Conservation (phyloP, 2,797 vertebrate species). For the Galagoides demidoff region DNA sequence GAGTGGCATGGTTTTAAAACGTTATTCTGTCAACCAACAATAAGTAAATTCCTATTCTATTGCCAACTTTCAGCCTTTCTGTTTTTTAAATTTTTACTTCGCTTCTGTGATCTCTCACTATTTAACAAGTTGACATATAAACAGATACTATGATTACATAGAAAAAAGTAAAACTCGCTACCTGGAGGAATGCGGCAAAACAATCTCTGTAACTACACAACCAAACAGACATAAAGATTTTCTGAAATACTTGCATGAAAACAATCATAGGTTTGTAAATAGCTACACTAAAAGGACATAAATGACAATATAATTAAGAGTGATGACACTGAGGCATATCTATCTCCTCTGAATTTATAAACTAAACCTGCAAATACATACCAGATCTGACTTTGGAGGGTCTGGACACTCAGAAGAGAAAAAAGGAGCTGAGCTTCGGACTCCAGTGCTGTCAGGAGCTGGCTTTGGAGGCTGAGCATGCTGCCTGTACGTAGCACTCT, state of each 20-base stretch:
- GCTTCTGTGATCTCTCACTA: background rate
- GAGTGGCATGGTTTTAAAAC: background rate
- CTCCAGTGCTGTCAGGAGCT: constrained; percentile 82
- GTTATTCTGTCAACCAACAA: background rate
- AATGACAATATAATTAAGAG: background rate
- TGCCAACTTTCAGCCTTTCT: background rate
- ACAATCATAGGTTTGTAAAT: background rate
- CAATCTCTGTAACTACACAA: background rate
- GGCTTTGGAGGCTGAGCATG: constrained; percentile 93
- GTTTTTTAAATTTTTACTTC: constrained; percentile 31
- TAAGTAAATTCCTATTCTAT: background rate
- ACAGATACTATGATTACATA: background rate
- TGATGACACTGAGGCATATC: background rate
- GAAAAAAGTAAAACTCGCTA: background rate
- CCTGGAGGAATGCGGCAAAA: background rate
- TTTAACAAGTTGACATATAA: background rate
- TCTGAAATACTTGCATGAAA: background rate
- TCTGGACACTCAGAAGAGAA: constrained; percentile 93
- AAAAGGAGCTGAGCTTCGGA: constrained; percentile 87
- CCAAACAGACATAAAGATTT: background rate
- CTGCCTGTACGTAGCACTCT: constrained; percentile 96
- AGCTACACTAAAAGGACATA: background rate
- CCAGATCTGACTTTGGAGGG: constrained; percentile 92
- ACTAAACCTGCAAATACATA: constrained; percentile 82
- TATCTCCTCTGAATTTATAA: background rate